Conservation (phyloP, 2,888 invertebrate genomes). For the Calameuta idolon region DNA sequence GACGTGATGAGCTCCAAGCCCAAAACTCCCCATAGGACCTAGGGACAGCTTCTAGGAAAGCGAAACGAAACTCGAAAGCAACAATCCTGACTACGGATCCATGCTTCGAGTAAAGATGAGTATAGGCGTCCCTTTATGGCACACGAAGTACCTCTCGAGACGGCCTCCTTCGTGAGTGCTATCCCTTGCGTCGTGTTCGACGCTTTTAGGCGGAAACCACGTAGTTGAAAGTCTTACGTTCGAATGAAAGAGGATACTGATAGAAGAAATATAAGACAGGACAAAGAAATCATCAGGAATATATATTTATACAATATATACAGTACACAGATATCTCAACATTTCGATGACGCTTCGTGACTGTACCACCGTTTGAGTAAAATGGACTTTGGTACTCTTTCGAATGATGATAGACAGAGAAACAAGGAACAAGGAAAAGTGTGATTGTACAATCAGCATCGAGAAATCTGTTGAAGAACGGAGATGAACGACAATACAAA, state of each 20-base stretch:
- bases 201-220: background rate
- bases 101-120: conserved; percentile 3
- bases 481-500: background rate
- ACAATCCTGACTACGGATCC: background rate
- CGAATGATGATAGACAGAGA: too few relatives aligned
- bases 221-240: background rate
- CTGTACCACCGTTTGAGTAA: background rate
- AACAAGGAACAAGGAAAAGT: too few relatives aligned
- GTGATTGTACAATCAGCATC: background rate
- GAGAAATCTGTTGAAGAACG: background rate
- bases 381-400: background rate
- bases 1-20: background rate
- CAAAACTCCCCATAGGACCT: background rate
- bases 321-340: background rate
- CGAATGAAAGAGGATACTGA: background rate
- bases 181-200: background rate
- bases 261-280: background rate
- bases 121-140: conserved; percentile 27
- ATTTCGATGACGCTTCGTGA: background rate
- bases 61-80: background rate
- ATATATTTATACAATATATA: too few relatives aligned
- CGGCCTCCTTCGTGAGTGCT: conserved; percentile 22
- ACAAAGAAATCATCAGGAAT: background rate
- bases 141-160: conserved; percentile 36
- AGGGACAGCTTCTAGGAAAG: background rate